Conservation (phyloP, 64 coral and sea anemone species). For the Montipora cactus region DNA sequence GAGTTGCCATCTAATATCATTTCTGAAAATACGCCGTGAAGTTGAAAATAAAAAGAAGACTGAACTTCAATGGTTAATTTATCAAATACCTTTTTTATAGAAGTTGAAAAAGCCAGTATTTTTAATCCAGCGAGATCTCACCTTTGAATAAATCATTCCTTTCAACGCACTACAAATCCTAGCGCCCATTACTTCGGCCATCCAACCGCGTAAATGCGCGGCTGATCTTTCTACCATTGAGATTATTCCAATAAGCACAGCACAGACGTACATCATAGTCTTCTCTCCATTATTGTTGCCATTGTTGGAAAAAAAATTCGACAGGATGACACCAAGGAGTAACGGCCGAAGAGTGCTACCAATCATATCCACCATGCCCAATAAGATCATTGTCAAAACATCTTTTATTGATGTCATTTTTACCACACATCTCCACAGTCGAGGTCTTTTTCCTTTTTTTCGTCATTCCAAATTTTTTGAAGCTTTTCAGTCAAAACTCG, state of each 20-base stretch:
- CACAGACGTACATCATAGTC: background rate
- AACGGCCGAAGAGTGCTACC: background rate
- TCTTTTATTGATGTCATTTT: background rate
- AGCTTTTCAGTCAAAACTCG: slow-evolving; percentile 1
- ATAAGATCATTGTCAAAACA: background rate
- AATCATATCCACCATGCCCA: background rate
- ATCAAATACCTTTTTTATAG: too few relatives aligned
- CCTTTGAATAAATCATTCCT: slow-evolving; percentile 8
- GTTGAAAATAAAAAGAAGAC: too few relatives aligned
- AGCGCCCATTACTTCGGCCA: background rate
- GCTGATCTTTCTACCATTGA: too few relatives aligned
- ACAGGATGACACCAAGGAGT: background rate
- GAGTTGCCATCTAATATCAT: too few relatives aligned
- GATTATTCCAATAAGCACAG: background rate
- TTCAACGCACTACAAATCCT: background rate
- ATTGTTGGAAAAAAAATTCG: background rate
- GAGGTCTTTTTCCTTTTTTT: background rate
- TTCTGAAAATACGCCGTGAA: too few relatives aligned
- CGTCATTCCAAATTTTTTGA: slow-evolving; percentile 15
- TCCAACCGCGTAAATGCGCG: background rate
- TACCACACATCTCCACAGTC: background rate
- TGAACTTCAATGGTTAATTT: too few relatives aligned
- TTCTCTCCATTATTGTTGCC: background rate
- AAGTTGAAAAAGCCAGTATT: too few relatives aligned
- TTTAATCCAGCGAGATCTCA: background rate